These are phyloP conservation scores for Drosophila bifasciata DNA, from an alignment of 1,140 invertebrate genomes.

Conservation along the genomic window DNA sequence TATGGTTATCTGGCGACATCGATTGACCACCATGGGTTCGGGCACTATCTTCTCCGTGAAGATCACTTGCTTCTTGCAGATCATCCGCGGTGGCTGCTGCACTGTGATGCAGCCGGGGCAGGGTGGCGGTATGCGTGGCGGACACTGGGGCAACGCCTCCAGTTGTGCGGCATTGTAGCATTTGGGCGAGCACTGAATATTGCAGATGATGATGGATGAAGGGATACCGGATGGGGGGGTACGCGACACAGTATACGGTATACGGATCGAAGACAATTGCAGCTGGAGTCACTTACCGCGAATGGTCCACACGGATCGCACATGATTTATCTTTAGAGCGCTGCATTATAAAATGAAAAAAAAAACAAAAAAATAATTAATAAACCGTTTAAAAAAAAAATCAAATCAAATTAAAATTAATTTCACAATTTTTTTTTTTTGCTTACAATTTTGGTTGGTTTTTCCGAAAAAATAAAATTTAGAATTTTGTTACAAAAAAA, in stretches of 20 bases:
- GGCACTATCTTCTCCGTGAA: slow-evolving; percentile 75
- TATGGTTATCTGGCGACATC: slow-evolving; percentile 75
- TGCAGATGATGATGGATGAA: too few species aligned
- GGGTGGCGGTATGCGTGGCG: slow-evolving; percentile 72
- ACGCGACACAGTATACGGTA: background rate
- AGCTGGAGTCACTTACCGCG: slow-evolving; percentile 58
- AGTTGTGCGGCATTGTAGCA: slow-evolving; percentile 74
- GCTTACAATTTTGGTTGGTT: slow-evolving; percentile 45
- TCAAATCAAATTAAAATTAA: too few species aligned
- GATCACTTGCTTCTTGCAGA: slow-evolving; percentile 76
- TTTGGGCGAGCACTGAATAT: slow-evolving; percentile 66
- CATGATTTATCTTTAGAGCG: slow-evolving; percentile 49
- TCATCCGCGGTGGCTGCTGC: slow-evolving; percentile 76
- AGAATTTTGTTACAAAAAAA: slow-evolving; percentile 57
- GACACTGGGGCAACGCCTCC: slow-evolving; percentile 75
- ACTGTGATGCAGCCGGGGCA: slow-evolving; percentile 76
- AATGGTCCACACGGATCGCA: slow-evolving; percentile 77
- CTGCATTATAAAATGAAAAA: slow-evolving; percentile 25
- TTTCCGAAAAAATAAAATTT: slow-evolving; percentile 34
- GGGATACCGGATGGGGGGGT: background rate
- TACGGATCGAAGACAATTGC: too few species aligned
- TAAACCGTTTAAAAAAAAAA: background rate
- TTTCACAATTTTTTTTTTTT: too few species aligned
- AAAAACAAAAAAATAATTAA: too few species aligned
- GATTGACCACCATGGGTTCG: slow-evolving; percentile 78